phyloP scores from a whole-genome alignment of 2,797 vertebrate genomes.

The Cyclura pinguis region DNA sequence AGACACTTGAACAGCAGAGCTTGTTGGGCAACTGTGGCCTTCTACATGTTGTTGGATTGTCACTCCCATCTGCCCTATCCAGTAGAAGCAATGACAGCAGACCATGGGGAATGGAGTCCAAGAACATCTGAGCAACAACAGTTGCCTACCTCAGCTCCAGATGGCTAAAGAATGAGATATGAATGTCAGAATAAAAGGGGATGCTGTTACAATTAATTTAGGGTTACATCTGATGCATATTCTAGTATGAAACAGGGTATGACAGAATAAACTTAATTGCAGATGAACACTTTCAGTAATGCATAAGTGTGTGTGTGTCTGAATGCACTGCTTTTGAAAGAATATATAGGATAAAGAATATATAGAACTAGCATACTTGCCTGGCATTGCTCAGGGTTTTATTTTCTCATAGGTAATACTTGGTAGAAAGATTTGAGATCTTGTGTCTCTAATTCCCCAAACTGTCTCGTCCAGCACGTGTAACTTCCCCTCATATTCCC shows the following conservation, averaged over 20 bases:
- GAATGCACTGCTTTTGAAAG: too few species aligned
- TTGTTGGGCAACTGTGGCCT: background rate
- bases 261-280: background rate
- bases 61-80: background rate
- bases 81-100: background rate
- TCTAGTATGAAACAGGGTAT: background rate
- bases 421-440: too few species aligned
- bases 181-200: background rate
- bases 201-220: background rate
- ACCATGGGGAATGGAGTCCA: background rate
- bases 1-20: background rate
- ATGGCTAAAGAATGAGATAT: background rate
- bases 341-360: too few species aligned
- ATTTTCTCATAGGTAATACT: too few species aligned
- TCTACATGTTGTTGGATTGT: background rate
- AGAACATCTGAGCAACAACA: background rate
- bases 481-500: too few species aligned
- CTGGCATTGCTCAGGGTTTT: too few species aligned
- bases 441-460: too few species aligned
- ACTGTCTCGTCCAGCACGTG: too few species aligned
- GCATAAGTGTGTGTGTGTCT: background rate
- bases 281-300: background rate
- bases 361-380: too few species aligned
- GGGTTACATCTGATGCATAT: background rate
- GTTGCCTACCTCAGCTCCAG: background rate